Conservation (phyloP, 2,888 invertebrate species). For the Cataglyphis cursor region DNA sequence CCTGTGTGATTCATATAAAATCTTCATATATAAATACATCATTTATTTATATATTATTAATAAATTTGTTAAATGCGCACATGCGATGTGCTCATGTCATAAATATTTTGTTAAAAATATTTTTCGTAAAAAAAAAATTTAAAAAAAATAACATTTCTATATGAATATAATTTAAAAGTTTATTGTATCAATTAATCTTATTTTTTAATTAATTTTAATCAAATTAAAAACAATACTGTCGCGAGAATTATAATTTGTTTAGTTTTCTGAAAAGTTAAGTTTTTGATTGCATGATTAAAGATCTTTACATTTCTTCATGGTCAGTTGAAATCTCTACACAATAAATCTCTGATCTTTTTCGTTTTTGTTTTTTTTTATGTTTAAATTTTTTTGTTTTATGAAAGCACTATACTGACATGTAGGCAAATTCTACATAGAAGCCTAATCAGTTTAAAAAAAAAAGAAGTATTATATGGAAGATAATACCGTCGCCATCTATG, state of each 20-base stretch:
- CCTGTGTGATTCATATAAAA: not conserved
- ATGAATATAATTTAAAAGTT: not conserved
- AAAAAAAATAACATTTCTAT: not conserved
- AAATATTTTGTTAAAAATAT: not conserved
- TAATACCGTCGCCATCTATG: slow-evolving; percentile 33
- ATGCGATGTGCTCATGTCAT: not conserved
- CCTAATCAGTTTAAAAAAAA: no score
- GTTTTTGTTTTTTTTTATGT: no score
- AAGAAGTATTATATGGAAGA: not conserved
- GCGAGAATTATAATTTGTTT: not conserved
- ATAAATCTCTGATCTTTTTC: not conserved
- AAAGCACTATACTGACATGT: no score
- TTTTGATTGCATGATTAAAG: not conserved
- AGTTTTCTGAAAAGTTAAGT: not conserved
- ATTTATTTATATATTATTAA: not conserved
- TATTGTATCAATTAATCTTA: not conserved
- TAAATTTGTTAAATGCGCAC: not conserved
- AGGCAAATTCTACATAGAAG: no score
- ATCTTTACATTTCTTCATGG: not conserved
- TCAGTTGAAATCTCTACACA: not conserved
- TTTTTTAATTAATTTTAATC: not conserved
- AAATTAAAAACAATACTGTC: not conserved
- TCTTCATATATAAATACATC: not conserved
- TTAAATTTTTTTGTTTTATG: no score
- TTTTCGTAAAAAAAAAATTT: not conserved